A percentile compares a stretch with the other conserved stretches of the same genome.
These are phyloP conservation scores for Streptopelia turtur DNA, from an alignment of 2,797 vertebrate species.

Conservation along the genomic window DNA sequence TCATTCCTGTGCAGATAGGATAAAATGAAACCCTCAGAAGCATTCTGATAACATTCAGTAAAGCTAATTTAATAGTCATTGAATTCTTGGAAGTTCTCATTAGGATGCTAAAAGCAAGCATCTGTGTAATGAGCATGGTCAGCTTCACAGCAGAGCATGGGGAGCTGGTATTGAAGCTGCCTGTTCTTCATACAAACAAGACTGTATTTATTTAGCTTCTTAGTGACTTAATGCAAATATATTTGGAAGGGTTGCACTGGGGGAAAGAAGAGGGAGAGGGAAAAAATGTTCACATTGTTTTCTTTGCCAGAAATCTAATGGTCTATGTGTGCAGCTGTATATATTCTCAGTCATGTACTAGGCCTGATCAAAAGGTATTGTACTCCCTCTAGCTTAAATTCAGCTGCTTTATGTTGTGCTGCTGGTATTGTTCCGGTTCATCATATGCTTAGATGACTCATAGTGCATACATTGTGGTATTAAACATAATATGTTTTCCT, in stretches of 20 bases:
- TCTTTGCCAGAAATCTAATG: conserved; percentile 47
- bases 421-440: conserved; percentile 65
- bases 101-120: conserved; percentile 37
- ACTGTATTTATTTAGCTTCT: conserved; percentile 27
- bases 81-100: conserved; percentile 56
- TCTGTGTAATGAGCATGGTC: conserved; percentile 27
- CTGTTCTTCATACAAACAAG: conserved; percentile 23
- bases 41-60: conserved; percentile 40
- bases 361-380: conserved; percentile 59
- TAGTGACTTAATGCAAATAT: conserved; percentile 37
- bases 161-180: conserved; percentile 14
- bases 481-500: conserved; percentile 54
- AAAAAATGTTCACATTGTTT: conserved; percentile 31
- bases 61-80: conserved; percentile 47
- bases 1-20: conserved; percentile 26
- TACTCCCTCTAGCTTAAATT: conserved; percentile 70
- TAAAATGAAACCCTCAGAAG: conserved; percentile 21
- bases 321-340: conserved; percentile 51
- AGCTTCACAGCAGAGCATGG: conserved; percentile 7
- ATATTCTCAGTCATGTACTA: conserved; percentile 8
- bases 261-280: background rate
- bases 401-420: conserved; percentile 51
- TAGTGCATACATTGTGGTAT: conserved; percentile 52
- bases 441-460: conserved; percentile 68
- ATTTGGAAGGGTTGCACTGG: conserved; percentile 36